Base-by-base conservation (phyloP, 2,888 invertebrate genomes). In the Terebella lapidaria region DNA sequence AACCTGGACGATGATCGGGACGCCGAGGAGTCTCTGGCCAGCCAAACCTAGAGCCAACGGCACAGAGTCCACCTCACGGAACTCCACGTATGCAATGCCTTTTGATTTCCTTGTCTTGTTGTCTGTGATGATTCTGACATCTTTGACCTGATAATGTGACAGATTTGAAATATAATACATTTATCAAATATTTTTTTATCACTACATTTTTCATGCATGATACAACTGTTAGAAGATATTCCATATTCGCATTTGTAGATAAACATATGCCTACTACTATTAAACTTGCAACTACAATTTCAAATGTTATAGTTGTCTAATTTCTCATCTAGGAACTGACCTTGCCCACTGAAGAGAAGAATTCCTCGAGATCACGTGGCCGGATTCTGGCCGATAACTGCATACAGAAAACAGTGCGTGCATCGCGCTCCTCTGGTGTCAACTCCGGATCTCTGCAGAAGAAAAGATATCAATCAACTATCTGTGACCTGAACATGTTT, bases 81-180 rank as follows among this genome's bases (percentile, higher is more conserved):
- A 99, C 83, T 99, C 99, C 62, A 99, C 94, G 78, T 99, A 99
- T n/a, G 97, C 93, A 72, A 99, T 97, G 52, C 99, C 99, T 83
- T 99, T 99, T 75, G 97, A 97, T 69, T 97, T 85, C 75, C 97
- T 87, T 0, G 99, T 99, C 82, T 97, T 96, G 82, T 96, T 97
- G 82, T 99, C 99, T 59, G 95, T 95, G 61, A 99, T 99, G 71
- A 99, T 88, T 74, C 97, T 86, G 24, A 99, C 99, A 84, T 99
- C 99, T 71, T 94, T 87, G 15, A 86, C 86, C 84, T 84, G 69
- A 3, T 69, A 61, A 25, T 29, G 24, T 20, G 25, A 56, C 10
- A 56, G 2, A 15, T 35, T 10, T 10, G n/a, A 35, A 35, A 35
- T 35, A 35, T 35, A 15, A n/a, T n/a, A n/a, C n/a, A n/a, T n/a